Base-by-base conservation (phyloP, 2,888 invertebrate genomes). In the Lycia hirtaria region DNA sequence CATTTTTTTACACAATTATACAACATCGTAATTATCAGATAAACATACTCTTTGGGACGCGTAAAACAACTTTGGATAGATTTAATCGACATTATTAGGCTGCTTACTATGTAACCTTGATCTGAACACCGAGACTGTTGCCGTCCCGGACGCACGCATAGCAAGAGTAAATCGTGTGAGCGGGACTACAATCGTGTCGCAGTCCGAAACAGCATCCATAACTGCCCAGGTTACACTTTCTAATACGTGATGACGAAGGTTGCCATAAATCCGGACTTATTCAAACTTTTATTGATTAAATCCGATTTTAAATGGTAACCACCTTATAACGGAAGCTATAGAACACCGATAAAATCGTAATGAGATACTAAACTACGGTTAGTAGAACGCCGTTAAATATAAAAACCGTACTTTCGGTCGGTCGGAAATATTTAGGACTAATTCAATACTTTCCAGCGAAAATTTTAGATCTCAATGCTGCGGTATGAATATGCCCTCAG, bases 21-120 rank as follows among this genome's bases (percentile, higher is more conserved):
- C 90, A 91, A 87, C 85, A 83, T 80, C 81, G 69, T 83, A 61
- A 77, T 82, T 80, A 81, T 80, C 83, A 80, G 79, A 85, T 88
- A 83, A 85, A 85, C 84, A 85, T 89, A 89, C 77, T 91, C 91
- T 92, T 91, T 92, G 91, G 91, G 85, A 84, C 81, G 81, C 83
- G 73, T 84, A 80, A 83, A 84, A 84, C 78, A 87, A 87, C 91
- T 91, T 91, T 90, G 90, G 90, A 83, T 83, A 81, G 72, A 76
- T 80, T 78, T 75, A 74, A 81, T 71, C 71, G 73, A 71, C 69
- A 41, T 41, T 41, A 40, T 55, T 56, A 50, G 49, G 48, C 38
- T 41, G 28, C 47, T 50, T 4, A 4, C 33, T 14, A 4, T 33
- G n/a, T n/a, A n/a, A n/a, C n/a, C n/a, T n/a, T n/a, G n/a, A n/a